Evolutionary conservation across 2,113 vertebrate genomes (phyloP).

Genomic region (Atlantisia rogersi): DNA sequence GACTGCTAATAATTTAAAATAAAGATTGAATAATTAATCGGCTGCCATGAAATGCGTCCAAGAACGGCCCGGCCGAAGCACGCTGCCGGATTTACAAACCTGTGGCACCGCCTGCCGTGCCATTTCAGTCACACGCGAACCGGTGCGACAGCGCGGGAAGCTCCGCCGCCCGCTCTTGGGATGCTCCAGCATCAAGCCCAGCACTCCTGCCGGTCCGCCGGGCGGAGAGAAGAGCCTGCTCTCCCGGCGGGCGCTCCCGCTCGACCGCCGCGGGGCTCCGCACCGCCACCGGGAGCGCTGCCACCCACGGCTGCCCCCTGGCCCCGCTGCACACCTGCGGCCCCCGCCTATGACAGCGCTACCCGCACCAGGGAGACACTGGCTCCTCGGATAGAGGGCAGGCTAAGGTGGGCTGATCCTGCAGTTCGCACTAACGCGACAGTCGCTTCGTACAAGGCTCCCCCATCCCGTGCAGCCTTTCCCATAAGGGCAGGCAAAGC

Average conservation of each 20-base stretch:
- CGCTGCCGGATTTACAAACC: neutral
- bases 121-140: no score
- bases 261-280: neutral
- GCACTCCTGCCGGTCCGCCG: neutral
- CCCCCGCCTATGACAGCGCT: neutral
- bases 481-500: neutral
- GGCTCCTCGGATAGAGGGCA: no score
- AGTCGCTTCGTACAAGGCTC: neutral
- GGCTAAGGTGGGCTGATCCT: neutral
- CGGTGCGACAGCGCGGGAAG: neutral
- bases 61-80: fast-evolving
- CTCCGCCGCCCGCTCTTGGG: neutral
- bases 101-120: neutral
- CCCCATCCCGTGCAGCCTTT: neutral
- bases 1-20: neutral
- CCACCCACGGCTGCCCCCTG: no score
- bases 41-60: neutral
- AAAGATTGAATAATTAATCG: neutral
- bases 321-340: neutral
- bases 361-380: neutral
- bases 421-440: neutral
- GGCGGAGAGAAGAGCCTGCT: no score
- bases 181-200: neutral
- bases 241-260: neutral
- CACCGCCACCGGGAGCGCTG: neutral